Base-by-base conservation (phyloP, 2,888 invertebrate species). In the Adelognathus sp. region DNA sequence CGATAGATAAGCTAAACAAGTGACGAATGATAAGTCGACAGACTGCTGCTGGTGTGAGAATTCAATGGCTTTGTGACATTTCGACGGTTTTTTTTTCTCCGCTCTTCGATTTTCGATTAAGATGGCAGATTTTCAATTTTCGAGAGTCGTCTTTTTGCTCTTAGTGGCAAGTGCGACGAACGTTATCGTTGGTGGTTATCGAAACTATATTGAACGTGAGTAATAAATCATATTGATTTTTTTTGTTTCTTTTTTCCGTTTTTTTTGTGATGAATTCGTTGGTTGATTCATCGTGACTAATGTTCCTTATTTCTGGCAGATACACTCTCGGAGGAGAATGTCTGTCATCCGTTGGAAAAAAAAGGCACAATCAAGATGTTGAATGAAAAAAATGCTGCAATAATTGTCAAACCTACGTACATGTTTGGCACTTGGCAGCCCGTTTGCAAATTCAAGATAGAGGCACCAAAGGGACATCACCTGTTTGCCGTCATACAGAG, bases 401-500 rank as follows among this genome's bases (percentile, higher is more conserved):
- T 81, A 1, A 63, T 83, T 14, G 76, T 87, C 3, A 71, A 63
- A 18, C 78, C 84, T 2, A 50, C 61, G 0, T 44, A 83, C 16
- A 74, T 66, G 5, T 85, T 86, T 18, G 70, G 82, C 24, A 64
- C 63, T 16, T 86, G 86, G 84, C 31, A 69, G 14, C 52, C 58
- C 16, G 64, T 69, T 4, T 91, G 91, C 71, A 87, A 82, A 66
- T 91, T 88, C 61, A 76, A 76, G 1, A 70, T 89, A 27, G 85
- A 86, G 77, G 81, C 87, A 1, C 63, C 72, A n/a, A 86, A 86
- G 36, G 85, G 84, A 0, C 86, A 89, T 24, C 93, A 93, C 7
- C 82, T 93, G 7, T 92, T 93, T 78, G 93, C 92, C 18, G 93
- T 93, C 3, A 92, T 93, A 56, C 93, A 93, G 81, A 91, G 89